Evolutionary conservation across 1,140 invertebrate genomes (phyloP).

Genomic region (Hyles euphorbiae): DNA sequence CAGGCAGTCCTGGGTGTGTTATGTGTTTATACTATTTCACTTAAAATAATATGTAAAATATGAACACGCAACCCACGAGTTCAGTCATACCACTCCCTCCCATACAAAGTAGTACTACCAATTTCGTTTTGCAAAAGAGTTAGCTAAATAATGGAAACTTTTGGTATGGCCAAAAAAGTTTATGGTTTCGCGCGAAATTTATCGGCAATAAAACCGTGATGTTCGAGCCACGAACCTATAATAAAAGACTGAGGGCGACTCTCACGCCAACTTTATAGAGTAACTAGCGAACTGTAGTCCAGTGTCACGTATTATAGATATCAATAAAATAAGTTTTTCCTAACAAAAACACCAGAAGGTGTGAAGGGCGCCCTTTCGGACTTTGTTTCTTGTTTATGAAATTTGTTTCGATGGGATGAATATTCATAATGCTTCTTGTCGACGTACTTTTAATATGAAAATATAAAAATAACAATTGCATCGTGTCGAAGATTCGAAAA

Average conservation of each 20-base stretch:
- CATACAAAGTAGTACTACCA: slow-evolving; percentile 18
- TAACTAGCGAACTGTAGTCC: slow-evolving; percentile 24
- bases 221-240: slow-evolving; percentile 27
- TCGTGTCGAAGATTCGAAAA: too few species aligned
- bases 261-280: slow-evolving; percentile 30
- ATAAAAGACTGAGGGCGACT: slow-evolving; percentile 28
- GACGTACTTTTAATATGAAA: too few species aligned
- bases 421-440: too few species aligned
- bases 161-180: slow-evolving; percentile 35
- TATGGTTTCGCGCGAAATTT: slow-evolving; percentile 39
- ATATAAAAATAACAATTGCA: too few species aligned
- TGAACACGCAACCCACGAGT: neutral
- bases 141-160: slow-evolving; percentile 28
- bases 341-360: too few species aligned
- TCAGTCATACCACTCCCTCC: neutral
- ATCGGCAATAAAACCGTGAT: slow-evolving; percentile 39
- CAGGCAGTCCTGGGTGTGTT: too few species aligned
- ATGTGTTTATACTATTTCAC: too few species aligned
- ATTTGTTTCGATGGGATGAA: too few species aligned
- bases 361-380: too few species aligned
- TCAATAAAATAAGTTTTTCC: too few species aligned
- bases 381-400: too few species aligned
- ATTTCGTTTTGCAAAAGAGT: slow-evolving; percentile 16
- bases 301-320: slow-evolving; percentile 6
- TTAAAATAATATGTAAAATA: too few species aligned